These are phyloP conservation scores for Grapholita molesta DNA, from an alignment of 1,140 invertebrate genomes.

Conservation along the genomic window DNA sequence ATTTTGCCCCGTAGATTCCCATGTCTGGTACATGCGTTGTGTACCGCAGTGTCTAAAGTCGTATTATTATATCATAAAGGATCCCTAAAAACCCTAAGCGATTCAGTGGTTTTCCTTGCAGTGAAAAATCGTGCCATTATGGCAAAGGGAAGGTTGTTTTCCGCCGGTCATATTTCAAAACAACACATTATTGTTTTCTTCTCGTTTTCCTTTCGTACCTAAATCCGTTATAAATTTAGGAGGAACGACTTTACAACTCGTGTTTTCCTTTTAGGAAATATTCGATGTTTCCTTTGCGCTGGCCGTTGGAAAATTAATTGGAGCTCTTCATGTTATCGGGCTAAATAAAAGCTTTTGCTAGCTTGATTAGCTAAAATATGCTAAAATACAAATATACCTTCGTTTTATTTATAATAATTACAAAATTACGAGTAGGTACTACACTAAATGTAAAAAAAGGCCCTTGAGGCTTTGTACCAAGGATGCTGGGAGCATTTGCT, in stretches of 20 bases:
- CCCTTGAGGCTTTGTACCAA: too few species aligned
- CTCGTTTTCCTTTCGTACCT: conserved; percentile 55
- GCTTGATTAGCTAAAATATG: background rate
- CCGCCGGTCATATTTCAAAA: conserved; percentile 65
- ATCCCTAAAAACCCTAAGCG: conserved; percentile 29
- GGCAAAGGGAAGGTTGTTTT: conserved; percentile 42
- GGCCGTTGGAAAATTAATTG: conserved; percentile 6
- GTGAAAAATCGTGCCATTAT: conserved; percentile 71
- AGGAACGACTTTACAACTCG: conserved; percentile 38
- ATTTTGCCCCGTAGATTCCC: too few species aligned
- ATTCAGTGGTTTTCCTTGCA: conserved; percentile 49
- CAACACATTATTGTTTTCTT: conserved; percentile 73
- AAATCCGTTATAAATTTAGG: conserved; percentile 59
- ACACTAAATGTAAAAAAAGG: too few species aligned
- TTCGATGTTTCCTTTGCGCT: conserved; percentile 1
- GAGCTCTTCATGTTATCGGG: background rate
- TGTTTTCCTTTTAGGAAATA: conserved; percentile 23
- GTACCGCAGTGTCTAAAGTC: background rate
- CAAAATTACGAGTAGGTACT: too few species aligned
- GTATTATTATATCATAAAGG: background rate
- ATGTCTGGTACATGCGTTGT: too few species aligned
- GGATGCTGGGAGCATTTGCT: too few species aligned
- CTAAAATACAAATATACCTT: background rate
- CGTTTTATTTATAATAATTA: too few species aligned
- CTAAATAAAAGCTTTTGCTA: background rate